phyloP scores from a whole-genome alignment of 2,888 invertebrate genomes.

The Acanthosepion lycidas region DNA sequence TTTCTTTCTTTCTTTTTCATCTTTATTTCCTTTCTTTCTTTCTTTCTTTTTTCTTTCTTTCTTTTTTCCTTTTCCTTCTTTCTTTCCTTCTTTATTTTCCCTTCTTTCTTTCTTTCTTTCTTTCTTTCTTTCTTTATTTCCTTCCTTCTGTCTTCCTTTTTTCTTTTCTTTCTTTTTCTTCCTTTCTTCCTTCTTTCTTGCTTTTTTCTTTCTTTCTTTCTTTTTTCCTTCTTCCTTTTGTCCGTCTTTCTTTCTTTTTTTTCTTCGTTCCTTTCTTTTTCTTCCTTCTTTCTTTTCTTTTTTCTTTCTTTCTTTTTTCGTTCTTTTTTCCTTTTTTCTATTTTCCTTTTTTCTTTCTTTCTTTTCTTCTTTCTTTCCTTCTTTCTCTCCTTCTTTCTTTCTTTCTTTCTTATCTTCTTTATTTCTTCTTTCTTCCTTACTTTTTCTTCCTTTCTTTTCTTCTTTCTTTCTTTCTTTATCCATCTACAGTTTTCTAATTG shows the following conservation, averaged over 20 bases:
- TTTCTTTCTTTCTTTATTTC: too few species aligned
- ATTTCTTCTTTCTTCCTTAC: not conserved
- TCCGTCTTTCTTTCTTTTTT: not conserved
- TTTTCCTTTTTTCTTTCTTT: not conserved
- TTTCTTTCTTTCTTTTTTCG: not conserved
- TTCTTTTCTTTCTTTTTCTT: too few species aligned
- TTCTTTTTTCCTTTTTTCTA: not conserved
- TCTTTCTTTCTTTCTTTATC: not conserved
- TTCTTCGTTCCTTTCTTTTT: too few species aligned
- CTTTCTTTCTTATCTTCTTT: not conserved
- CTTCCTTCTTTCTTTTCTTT: not conserved
- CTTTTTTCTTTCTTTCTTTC: too few species aligned
- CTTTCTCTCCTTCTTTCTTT: not conserved
- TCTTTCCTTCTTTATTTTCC: too few species aligned
- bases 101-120: too few species aligned
- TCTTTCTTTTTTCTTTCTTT: too few species aligned
- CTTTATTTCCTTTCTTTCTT: too few species aligned
- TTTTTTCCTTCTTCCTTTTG: accelerated
- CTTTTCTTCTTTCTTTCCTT: not conserved
- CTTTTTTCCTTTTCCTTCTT: too few species aligned
- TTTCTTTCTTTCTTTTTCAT: too few species aligned
- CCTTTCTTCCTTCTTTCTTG: too few species aligned
- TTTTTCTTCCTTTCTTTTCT: not conserved
- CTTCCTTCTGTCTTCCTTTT: too few species aligned
- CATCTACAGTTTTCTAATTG: not conserved